Evolutionary conservation across 2,113 vertebrate species (phyloP).

Genomic region (Hippolais icterina): DNA sequence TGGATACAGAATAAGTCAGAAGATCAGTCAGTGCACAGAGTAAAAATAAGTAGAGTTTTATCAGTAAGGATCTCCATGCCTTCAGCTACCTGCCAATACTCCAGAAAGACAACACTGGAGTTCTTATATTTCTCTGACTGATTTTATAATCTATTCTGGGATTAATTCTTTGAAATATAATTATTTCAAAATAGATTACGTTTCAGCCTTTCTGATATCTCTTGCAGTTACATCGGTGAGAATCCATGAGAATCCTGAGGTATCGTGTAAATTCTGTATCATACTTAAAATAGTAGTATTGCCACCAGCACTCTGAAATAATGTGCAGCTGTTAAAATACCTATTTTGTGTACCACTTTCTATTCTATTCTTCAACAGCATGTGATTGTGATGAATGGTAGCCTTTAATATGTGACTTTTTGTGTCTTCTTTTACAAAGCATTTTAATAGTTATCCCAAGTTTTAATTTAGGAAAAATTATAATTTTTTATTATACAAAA

Average conservation of each 20-base stretch:
- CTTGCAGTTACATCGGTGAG: background rate
- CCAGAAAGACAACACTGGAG: background rate
- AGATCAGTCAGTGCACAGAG: background rate
- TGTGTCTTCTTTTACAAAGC: background rate
- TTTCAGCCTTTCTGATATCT: background rate
- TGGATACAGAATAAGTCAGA: background rate
- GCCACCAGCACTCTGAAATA: conserved; percentile 41
- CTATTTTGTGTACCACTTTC: background rate
- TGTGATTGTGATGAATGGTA: background rate
- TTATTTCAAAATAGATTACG: background rate
- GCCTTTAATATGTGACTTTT: background rate
- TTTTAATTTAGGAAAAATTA: background rate
- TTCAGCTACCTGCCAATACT: background rate
- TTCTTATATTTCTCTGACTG: background rate
- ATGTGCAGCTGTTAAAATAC: background rate
- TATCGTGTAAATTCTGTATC: background rate
- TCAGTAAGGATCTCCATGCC: background rate
- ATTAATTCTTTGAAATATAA: background rate
- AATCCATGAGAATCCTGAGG: background rate
- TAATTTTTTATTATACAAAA: background rate
- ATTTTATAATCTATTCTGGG: background rate
- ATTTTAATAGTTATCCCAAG: background rate
- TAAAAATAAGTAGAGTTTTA: background rate
- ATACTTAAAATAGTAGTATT: background rate
- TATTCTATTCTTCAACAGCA: background rate